phyloP scores from a whole-genome alignment of 2,797 vertebrate genomes.

The Zenarchopterus dispar region DNA sequence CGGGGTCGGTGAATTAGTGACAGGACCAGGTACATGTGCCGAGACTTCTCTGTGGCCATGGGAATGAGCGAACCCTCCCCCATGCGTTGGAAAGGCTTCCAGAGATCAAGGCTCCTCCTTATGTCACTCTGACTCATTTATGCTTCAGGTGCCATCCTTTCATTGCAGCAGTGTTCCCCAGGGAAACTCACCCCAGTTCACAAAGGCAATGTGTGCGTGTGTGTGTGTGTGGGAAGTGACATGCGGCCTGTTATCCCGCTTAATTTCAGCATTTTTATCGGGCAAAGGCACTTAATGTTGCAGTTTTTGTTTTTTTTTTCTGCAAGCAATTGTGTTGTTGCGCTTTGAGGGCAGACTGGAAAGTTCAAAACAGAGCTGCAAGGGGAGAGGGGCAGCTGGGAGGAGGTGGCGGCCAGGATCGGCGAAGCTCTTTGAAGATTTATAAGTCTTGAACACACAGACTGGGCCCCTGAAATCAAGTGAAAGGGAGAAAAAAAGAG shows the following conservation, averaged over 20 bases:
- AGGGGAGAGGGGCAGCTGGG: slow-evolving; percentile 81
- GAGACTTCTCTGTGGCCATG: slow-evolving; percentile 42
- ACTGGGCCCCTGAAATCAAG: slow-evolving; percentile 80
- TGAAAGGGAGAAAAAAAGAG: slow-evolving; percentile 39
- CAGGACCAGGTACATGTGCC: slow-evolving; percentile 59
- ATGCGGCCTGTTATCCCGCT: slow-evolving; percentile 52
- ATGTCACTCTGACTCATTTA: slow-evolving; percentile 80
- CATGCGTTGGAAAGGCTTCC: slow-evolving; percentile 57
- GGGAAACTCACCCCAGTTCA: slow-evolving; percentile 52
- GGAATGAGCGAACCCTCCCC: slow-evolving; percentile 66
- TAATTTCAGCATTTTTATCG: slow-evolving; percentile 44
- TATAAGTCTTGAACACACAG: slow-evolving; percentile 89
- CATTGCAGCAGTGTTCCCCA: slow-evolving; percentile 41
- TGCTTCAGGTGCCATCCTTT: slow-evolving; percentile 72
- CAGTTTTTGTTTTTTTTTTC: slow-evolving; percentile 2
- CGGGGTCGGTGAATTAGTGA: slow-evolving; percentile 56
- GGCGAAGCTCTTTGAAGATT: slow-evolving; percentile 91
- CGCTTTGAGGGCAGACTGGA: slow-evolving; percentile 41
- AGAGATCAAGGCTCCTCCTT: slow-evolving; percentile 73
- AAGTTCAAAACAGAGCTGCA: slow-evolving; percentile 66
- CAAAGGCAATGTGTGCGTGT: slow-evolving; percentile 41
- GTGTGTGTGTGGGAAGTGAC: slow-evolving; percentile 35
- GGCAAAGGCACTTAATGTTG: slow-evolving; percentile 10
- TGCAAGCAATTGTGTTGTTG: slow-evolving; percentile 42
- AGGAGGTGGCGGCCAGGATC: slow-evolving; percentile 68